Evolutionary conservation across 2,888 invertebrate species (phyloP), one percentile per base, ranked within the genome.

Genomic region (Anthoptus insignis): DNA sequence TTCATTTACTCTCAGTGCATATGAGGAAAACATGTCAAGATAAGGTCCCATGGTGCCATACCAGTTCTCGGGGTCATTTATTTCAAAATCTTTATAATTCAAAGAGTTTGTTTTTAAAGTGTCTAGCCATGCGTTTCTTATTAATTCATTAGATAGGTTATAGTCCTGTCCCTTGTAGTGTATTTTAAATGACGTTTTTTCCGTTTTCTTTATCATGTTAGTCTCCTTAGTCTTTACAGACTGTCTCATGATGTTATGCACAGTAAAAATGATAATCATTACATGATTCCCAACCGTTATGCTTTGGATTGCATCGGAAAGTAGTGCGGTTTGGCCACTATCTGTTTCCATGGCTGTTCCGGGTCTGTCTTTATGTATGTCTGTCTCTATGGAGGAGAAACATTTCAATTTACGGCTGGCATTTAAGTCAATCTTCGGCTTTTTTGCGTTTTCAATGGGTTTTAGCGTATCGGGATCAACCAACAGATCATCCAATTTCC

Each of bases 1-100:
- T 45, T 73, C 71, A 13, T 74, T 68, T 0, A 39, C 14, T 4
- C 76, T 4, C 6, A 76, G 21, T 0, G 65, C 19, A 47, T 64
- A 73, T 0, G 70, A 64, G 0, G 70, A 63, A 11, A 73, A 73
- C 70, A 76, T 71, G 8, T 71, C 74, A 19, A 52, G 9, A 16
- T 52, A 52, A 8, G 52, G 32, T 11, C 52, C 52, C 52, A 52
- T 52, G 3, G 66, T 74, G 0, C 69, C 71, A 42, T 68, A 73
- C 75, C 75, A 74, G 3, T 70, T 69, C 1, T 3, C 3, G 27
- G 3, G 3, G 7, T 64, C 34, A n/a, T n/a, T n/a, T n/a, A n/a
- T n/a, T n/a, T n/a, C n/a, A n/a, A n/a, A n/a, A n/a, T n/a, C n/a
- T n/a, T n/a, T n/a, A n/a, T n/a, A n/a, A n/a, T n/a, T n/a, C n/a